These are phyloP conservation scores for Amblyteles armatorius DNA, from an alignment of 2,888 invertebrate genomes.

Conservation along the genomic window DNA sequence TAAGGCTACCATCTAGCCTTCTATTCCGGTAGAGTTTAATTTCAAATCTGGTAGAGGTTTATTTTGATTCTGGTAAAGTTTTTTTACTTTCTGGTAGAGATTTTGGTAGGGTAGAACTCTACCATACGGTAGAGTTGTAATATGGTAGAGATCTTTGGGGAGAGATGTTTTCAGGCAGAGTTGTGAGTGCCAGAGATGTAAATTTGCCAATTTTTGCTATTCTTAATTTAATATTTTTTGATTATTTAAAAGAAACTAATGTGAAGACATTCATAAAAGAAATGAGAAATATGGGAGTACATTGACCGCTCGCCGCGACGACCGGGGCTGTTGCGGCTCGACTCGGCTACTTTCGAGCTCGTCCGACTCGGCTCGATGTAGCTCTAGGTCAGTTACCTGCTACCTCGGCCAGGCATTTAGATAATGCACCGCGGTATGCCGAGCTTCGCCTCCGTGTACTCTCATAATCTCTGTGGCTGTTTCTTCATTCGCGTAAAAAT, in stretches of 20 bases:
- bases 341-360: conserved; percentile 63
- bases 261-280: conserved; percentile 16
- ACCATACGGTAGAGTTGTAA: too few relatives aligned
- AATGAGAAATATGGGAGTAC: conserved; percentile 67
- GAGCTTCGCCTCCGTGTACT: conserved; percentile 21
- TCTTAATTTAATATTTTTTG: neutral
- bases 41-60: too few relatives aligned
- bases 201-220: neutral
- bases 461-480: conserved; percentile 29
- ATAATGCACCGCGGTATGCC: conserved; percentile 50
- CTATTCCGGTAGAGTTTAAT: too few relatives aligned
- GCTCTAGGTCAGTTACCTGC: conserved; percentile 77
- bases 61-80: too few relatives aligned
- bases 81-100: too few relatives aligned
- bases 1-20: too few relatives aligned
- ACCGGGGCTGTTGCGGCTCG: conserved; percentile 44
- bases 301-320: conserved; percentile 71
- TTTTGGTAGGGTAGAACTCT: too few relatives aligned
- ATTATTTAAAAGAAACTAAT: neutral
- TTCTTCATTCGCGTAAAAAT: conserved; percentile 15
- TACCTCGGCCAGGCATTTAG: conserved; percentile 55
- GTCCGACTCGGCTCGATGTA: conserved; percentile 66
- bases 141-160: too few relatives aligned
- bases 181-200: too few relatives aligned
- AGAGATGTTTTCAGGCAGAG: too few relatives aligned